A percentile compares a stretch with the other conserved stretches of the same genome.
phyloP scores from a whole-genome alignment of 2,797 vertebrate species.

The Parauchenoglanis punctatus region DNA sequence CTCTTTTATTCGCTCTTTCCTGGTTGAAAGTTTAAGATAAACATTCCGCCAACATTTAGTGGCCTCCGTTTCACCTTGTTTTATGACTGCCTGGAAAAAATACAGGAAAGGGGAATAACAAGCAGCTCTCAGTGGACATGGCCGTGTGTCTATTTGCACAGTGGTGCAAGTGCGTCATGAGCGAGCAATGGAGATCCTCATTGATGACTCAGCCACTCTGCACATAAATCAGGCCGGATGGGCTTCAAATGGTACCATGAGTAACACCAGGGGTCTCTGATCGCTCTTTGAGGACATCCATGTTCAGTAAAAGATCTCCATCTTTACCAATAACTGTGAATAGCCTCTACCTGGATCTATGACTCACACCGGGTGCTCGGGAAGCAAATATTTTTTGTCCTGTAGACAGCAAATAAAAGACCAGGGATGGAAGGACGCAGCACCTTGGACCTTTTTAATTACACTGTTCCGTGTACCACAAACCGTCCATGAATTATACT shows the following conservation, averaged over 20 bases:
- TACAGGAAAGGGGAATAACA: conserved; percentile 23
- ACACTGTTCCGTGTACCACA: neutral
- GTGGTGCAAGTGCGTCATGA: conserved; percentile 32
- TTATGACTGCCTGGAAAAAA: conserved; percentile 24
- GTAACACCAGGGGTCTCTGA: neutral
- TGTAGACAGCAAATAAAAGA: neutral
- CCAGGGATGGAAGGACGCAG: neutral
- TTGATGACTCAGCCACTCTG: conserved; percentile 60
- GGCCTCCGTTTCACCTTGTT: conserved; percentile 22
- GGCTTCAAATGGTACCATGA: conserved; percentile 29
- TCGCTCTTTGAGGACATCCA: conserved; percentile 15
- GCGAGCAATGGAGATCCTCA: conserved; percentile 32
- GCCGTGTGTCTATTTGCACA: conserved; percentile 20
- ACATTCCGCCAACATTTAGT: conserved; percentile 5
- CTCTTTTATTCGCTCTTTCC: neutral
- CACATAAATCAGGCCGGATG: conserved; percentile 48
- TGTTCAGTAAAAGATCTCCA: conserved; percentile 21
- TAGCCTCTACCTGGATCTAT: neutral
- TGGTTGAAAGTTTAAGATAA: neutral
- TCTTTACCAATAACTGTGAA: conserved; percentile 2
- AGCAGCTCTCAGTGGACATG: conserved; percentile 9
- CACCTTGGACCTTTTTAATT: neutral
- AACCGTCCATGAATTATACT: neutral
- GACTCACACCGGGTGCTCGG: conserved; percentile 21
- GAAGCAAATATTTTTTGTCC: neutral